Evolutionary conservation across 2,888 invertebrate species (phyloP).

Genomic region (Philereme vetulata): DNA sequence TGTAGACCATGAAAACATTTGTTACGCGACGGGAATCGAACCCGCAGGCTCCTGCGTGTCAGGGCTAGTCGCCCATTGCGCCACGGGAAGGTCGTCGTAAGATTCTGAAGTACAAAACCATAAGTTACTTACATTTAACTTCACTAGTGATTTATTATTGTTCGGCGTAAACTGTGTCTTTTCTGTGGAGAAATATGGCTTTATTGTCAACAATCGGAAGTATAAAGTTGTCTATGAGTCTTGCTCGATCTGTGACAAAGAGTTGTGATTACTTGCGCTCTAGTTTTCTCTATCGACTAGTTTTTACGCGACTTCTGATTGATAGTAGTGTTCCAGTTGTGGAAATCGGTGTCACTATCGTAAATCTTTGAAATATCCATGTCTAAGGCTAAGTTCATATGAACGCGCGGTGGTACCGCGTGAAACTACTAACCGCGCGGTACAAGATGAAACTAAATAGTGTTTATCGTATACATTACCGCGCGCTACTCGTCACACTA

Average conservation of each 20-base stretch:
- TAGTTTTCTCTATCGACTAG: constrained; percentile 26
- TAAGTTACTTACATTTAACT: neutral
- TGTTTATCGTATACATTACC: too few relatives aligned
- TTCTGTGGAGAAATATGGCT: constrained; percentile 6
- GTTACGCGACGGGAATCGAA: too few relatives aligned
- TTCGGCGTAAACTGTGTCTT: neutral
- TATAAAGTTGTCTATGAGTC: constrained; percentile 16
- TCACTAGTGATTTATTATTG: neutral
- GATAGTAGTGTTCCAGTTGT: constrained; percentile 26
- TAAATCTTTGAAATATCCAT: constrained; percentile 13
- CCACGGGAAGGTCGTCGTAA: neutral
- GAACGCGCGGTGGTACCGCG: too few relatives aligned
- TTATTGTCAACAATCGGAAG: constrained; percentile 17
- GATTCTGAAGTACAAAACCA: neutral
- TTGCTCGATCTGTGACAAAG: constrained; percentile 13
- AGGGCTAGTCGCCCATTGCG: too few relatives aligned
- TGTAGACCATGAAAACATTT: too few relatives aligned
- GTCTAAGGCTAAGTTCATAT: constrained; percentile 7
- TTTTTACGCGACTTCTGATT: constrained; percentile 30
- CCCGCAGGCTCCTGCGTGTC: too few relatives aligned
- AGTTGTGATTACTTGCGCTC: constrained; percentile 25
- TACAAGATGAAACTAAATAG: too few relatives aligned
- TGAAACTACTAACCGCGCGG: too few relatives aligned
- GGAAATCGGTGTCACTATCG: constrained; percentile 22
- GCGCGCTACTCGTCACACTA: too few relatives aligned